Evolutionary conservation across 2,797 vertebrate genomes (phyloP), one percentile per base, ranked within the genome.

Genomic region (Falco peregrinus): DNA sequence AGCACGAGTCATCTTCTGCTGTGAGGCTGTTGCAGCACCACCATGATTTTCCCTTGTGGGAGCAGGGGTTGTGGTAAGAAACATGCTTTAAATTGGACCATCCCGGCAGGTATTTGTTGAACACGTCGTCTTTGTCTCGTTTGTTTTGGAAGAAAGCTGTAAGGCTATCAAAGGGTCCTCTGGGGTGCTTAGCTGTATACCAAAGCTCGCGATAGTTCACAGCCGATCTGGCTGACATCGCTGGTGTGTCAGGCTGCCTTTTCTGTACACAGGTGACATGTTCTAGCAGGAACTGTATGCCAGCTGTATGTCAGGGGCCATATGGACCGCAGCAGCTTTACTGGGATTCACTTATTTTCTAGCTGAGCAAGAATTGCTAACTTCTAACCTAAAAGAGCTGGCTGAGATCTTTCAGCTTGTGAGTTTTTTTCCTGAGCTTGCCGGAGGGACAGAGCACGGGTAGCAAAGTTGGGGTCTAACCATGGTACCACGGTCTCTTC

Each of bases 381-480:
- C 19, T 81, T 57, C 43, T 19, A 75, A 17, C 31, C 35, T 29
- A 6, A 33, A 67, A 76, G 29, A 76, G 37, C 33, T 65, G 47
- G 20, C 35, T 26, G 47, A 51, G 35, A 6, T 45, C 24, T 43
- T 59, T 31, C 45, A 48, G 53, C 15, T 60, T 63, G 45, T 31
- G 39, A 14, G 39, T 6, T 4, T 48, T 17, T 39, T 19, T 47
- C 10, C 47, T 39, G 39, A 64, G 9, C 41, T 3, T 37, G 31
- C 16, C 0, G 3, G 21, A 5, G 33, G 35, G 51, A 9, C 21
- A 24, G 39, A 13, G n/a, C 22, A 10, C 3, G 5, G 35, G 26
- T 50, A 24, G 54, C 28, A 14, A 13, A 54, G 39, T 53, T 24
- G 35, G 33, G 6, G 51, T 39, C 51, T n/a, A 31, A 8, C 12